Base-by-base conservation (phyloP, 1,140 invertebrate genomes). In the Drosophila grimshawi region DNA sequence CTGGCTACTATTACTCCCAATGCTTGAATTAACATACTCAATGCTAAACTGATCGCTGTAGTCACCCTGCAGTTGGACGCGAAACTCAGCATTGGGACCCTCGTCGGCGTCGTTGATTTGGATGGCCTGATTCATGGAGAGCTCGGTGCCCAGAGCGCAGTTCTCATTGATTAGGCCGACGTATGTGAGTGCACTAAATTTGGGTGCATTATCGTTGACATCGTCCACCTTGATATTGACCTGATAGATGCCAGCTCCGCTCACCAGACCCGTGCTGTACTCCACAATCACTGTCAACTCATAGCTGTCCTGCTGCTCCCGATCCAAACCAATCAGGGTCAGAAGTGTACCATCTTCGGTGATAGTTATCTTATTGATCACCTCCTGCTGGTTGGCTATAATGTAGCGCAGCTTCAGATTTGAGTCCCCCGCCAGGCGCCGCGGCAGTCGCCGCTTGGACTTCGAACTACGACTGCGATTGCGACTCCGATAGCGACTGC, bases 161-260 rank as follows among this genome's bases (percentile, higher is more conserved):
- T 98, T 97, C 93, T 98, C 98, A 30, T 93, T 93, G 5, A 99
- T 95, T 49, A 94, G 94, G 0, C 97, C 96, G 89, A 96, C 95
- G 91, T 98, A 98, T 4, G 92, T 90, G 2, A 93, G 80, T 8
- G 94, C 93, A 49, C 96, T 94, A 92, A 98, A 98, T 60, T 95
- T 93, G 7, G 98, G 98, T 3, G 97, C 95, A 91, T 98, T 97
- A 89, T 98, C 97, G 90, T 98, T 98, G 60, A 97, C 96, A 91
- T 98, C 97, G 56, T 97, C 95, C 0, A 98, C 96, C 33, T 95
- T 93, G 8, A 98, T 94, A 5, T 94, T 95, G 1, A 98, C 95
- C 94, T 96, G 96, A 83, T 96, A 96, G 51, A 96, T 95, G 3
- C 95, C 95, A 32, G 95, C 94, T 3, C 95, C 95, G 65, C 94